Evolutionary conservation across 2,888 invertebrate species (phyloP).

Genomic region (Crematogaster levior): DNA sequence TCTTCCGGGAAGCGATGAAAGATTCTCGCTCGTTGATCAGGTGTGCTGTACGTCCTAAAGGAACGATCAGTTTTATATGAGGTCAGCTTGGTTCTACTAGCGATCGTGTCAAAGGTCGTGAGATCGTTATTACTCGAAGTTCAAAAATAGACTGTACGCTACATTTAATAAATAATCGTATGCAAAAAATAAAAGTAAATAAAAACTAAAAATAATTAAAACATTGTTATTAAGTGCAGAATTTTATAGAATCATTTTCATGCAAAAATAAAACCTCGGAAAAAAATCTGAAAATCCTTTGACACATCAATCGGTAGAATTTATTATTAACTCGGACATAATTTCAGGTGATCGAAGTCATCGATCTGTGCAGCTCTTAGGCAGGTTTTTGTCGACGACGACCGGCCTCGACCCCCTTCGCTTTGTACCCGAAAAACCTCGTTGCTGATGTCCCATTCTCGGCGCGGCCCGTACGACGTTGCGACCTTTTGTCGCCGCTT

Average conservation of each 20-base stretch:
- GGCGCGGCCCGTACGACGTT: conserved; percentile 56
- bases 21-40: conserved; percentile 71
- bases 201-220: background rate
- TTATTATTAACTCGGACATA: conserved; percentile 1
- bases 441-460: conserved; percentile 52
- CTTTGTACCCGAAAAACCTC: conserved; percentile 60
- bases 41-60: conserved; percentile 64
- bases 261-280: background rate
- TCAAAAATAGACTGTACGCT: background rate
- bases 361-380: conserved; percentile 52
- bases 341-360: conserved; percentile 37
- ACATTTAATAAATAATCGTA: background rate
- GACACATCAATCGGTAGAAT: no score
- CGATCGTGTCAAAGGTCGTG: conserved; percentile 57
- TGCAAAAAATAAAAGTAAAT: background rate
- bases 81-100: conserved; percentile 58
- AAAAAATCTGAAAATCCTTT: background rate
- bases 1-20: conserved; percentile 82
- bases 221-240: no score
- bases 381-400: conserved; percentile 54
- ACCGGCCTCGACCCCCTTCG: conserved; percentile 63
- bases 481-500: conserved; percentile 72
- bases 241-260: no score
- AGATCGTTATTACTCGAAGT: conserved; percentile 50
- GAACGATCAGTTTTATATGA: conserved; percentile 63